phyloP scores from a whole-genome alignment of 2,113 vertebrate genomes.

The Sander vitreus region DNA sequence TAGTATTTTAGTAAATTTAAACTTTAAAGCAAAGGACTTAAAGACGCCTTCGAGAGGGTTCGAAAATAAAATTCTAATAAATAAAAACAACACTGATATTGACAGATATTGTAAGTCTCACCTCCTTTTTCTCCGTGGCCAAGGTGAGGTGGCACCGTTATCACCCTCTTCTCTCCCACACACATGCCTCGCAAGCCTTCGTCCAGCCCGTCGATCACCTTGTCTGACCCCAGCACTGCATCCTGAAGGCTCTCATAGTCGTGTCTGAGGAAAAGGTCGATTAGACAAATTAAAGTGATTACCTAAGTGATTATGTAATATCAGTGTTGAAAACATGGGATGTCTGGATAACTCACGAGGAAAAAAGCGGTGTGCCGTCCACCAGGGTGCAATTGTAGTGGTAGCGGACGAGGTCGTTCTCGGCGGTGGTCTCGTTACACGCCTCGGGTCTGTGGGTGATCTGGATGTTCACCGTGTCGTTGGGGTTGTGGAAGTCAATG shows the following conservation, averaged over 20 bases:
- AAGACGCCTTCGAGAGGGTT: not conserved
- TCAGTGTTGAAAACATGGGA: fast-evolving
- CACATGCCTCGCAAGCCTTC: slow-evolving; percentile 92
- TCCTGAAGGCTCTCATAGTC: slow-evolving; percentile 87
- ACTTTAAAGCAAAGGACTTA: not conserved
- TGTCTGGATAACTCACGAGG: slow-evolving; percentile 88
- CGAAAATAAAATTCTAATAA: not conserved
- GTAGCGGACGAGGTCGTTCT: slow-evolving; percentile 90
- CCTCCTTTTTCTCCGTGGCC: slow-evolving; percentile 94
- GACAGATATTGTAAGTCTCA: slow-evolving; percentile 71
- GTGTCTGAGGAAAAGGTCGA: slow-evolving; percentile 75
- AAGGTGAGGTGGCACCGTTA: slow-evolving; percentile 92
- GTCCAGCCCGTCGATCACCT: slow-evolving; percentile 94
- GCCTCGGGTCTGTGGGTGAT: slow-evolving; percentile 82
- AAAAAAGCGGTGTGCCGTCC: slow-evolving; percentile 93
- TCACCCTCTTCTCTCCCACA: slow-evolving; percentile 87
- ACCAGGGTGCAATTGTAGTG: slow-evolving; percentile 96
- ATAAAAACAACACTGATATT: not conserved
- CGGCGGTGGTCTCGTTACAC: slow-evolving; percentile 87
- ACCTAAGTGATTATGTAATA: no score
- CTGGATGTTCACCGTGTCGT: slow-evolving; percentile 85
- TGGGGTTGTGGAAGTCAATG: slow-evolving; percentile 97
- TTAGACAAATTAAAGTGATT: no score
- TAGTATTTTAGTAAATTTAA: not conserved
- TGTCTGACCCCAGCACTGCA: slow-evolving; percentile 88